These are phyloP conservation scores for Clamator glandarius DNA, from an alignment of 2,797 vertebrate genomes.

Conservation along the genomic window DNA sequence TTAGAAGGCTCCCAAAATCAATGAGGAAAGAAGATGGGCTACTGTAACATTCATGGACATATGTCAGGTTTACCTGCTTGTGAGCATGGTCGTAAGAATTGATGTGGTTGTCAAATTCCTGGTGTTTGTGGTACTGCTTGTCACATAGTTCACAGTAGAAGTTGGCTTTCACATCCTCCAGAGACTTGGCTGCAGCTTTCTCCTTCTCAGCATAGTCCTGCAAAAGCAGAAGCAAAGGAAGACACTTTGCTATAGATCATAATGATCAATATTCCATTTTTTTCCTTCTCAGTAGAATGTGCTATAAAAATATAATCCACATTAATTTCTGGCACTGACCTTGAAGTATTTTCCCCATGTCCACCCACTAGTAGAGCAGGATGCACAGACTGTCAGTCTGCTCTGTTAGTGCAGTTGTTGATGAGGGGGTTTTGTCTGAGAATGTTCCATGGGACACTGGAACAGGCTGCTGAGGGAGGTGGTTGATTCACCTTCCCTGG, in stretches of 20 bases:
- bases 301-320: neutral
- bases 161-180: constrained; percentile 92
- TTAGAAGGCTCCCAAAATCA: neutral
- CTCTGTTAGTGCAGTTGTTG: neutral
- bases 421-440: neutral
- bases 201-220: constrained; percentile 90
- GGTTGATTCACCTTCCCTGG: too few relatives aligned
- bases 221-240: constrained; percentile 55
- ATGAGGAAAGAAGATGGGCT: neutral
- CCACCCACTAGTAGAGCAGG: neutral
- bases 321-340: neutral
- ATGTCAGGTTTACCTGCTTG: constrained; percentile 88
- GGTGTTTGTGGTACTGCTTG: constrained; percentile 98
- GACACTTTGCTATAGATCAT: neutral
- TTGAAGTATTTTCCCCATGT: neutral
- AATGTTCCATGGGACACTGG: neutral
- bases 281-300: neutral
- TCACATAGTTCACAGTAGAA: constrained; percentile 98
- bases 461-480: too few relatives aligned
- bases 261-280: neutral
- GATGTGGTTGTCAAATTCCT: constrained; percentile 99
- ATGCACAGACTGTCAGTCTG: neutral
- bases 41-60: neutral
- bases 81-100: constrained; percentile 98
- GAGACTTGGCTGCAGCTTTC: constrained; percentile 87